A percentile compares a stretch with the other conserved stretches of the same genome.
phyloP scores from a whole-genome alignment of 2,888 invertebrate genomes.

The Synanthedon andrenaeformis region DNA sequence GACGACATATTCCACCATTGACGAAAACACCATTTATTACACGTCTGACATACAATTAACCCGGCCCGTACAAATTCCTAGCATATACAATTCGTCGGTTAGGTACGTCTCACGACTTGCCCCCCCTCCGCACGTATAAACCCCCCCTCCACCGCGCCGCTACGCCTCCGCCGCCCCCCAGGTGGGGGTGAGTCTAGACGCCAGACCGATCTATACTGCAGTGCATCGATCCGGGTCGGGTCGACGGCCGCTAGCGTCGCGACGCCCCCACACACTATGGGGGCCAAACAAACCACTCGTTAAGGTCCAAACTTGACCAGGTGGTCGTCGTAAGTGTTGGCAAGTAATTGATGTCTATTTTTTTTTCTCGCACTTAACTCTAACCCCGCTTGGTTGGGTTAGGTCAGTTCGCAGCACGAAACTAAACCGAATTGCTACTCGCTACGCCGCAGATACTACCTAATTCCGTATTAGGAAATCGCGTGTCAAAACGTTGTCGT shows the following conservation, averaged over 20 bases:
- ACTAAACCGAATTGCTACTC: no score
- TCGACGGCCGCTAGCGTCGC: constrained; percentile 38
- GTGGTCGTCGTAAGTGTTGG: constrained; percentile 18
- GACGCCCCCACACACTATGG: constrained; percentile 18
- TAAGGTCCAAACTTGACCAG: constrained; percentile 37
- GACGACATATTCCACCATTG: no score
- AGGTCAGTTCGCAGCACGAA: background rate
- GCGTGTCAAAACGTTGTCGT: no score
- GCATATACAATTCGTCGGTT: constrained; percentile 33
- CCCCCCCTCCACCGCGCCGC: constrained; percentile 14
- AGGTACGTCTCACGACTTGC: constrained; percentile 17
- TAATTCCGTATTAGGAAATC: no score
- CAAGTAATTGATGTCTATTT: background rate
- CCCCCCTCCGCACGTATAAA: background rate
- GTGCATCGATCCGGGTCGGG: constrained; percentile 48
- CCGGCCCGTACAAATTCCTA: constrained; percentile 32
- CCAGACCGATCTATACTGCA: constrained; percentile 65
- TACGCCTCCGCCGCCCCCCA: constrained; percentile 4
- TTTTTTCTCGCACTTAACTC: constrained; percentile 1
- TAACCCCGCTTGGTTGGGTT: background rate
- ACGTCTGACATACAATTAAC: constrained; percentile 21
- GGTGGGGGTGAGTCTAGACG: constrained; percentile 51
- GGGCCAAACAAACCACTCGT: constrained; percentile 43
- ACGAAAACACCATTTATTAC: background rate
- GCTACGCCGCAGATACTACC: no score